Base-by-base conservation (phyloP, 2,888 invertebrate species). In the Cinara cedri region DNA sequence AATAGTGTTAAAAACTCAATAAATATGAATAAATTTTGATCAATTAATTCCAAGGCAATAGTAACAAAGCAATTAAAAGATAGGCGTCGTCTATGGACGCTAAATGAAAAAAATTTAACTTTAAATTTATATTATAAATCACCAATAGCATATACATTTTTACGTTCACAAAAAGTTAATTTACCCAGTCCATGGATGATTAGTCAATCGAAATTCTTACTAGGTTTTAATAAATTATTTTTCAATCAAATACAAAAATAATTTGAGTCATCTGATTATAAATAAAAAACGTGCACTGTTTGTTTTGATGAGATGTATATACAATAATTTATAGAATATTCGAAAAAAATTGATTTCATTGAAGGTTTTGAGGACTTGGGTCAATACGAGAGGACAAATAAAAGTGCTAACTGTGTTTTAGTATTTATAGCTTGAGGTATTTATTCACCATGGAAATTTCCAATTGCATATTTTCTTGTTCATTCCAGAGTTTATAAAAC, bases 381-480 rank as follows among this genome's bases (percentile, higher is more conserved):
- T 3, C 46, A 1, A 11, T 46, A 46, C 13, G 46, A 13, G n/a
- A 46, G 46, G 46, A 46, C 46, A 2, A 2, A 3, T 46, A 46
- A 3, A 3, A 46, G 46, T 46, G 83, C 83, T 11, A 83, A 82
- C 55, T 81, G 83, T 26, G 83, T 82, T 11, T 78, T 83, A 13
- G 82, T n/a, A n/a, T n/a, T n/a, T n/a, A n/a, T n/a, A n/a, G n/a
- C n/a, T n/a, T n/a, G n/a, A n/a, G n/a, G n/a, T 83, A 2, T 84
- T 84, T 62, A 80, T 42, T 81, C 81, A 10, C 65, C 81, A n/a
- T 84, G 83, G 84, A 83, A 83, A 75, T 83, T 83, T 55, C 83
- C 83, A 1, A 68, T 84, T 42, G 66, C 81, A 54, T 84, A 83
- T 82, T 83, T 81, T 80, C 57, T 83, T 19, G 81, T 82, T 4